Base-by-base conservation (phyloP, 2,797 vertebrate species). In the Scarus forsteni region DNA sequence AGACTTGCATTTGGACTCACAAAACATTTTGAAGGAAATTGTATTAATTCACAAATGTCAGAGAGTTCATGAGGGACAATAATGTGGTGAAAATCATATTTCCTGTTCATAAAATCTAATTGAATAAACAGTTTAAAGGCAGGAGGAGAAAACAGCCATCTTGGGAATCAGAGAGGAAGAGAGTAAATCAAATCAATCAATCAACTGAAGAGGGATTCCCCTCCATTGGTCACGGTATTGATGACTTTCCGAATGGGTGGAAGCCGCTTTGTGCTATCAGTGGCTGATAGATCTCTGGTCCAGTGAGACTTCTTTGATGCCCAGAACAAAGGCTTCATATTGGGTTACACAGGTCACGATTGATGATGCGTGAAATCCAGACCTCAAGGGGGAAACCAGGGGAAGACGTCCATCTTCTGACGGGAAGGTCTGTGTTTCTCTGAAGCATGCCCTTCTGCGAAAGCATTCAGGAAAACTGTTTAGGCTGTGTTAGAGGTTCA, bases 311-410 rank as follows among this genome's bases (percentile, higher is more conserved):
- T 55, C 88, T 91, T 92, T 91, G 79, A 90, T 81, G 80, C 59
- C 0, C n/a, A 76, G 79, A 90, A 88, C 83, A 90, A 90, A 90
- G 85, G 59, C 18, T 74, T 84, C 81, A 76, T 80, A 80, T 86
- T 75, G 84, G 84, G 85, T 90, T 87, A 86, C 86, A 68, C 54
- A 57, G 81, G 87, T 85, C 84, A 86, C 51, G 85, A 83, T 81
- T 87, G 87, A 88, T 88, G 83, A 81, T 85, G 83, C 72, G 27
- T 87, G 77, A 86, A 90, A 87, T 86, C 79, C 11, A 80, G 71
- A 67, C 18, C 58, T 73, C 56, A 3, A 60, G 79, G 65, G 48
- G 44, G 40, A 68, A 69, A 64, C 15, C 38, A 38, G 60, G 34
- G 58, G 63, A 70, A 68, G 69, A 75, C 60, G 34, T 57, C 68